These are phyloP conservation scores for Ciconia stormi DNA, from an alignment of 2,113 vertebrate genomes.

Conservation along the genomic window DNA sequence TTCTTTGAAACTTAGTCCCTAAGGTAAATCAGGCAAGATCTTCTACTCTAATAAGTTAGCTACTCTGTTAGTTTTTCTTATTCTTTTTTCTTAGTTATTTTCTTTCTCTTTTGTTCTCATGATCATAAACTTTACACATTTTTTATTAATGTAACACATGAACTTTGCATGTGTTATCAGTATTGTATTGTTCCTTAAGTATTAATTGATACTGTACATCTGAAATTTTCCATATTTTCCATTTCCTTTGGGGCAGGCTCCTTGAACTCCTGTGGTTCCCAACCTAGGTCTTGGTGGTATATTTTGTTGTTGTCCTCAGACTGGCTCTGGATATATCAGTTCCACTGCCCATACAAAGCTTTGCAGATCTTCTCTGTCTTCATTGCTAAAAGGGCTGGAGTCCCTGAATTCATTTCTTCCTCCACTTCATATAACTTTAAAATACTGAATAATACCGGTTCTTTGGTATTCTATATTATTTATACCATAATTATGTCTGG, in stretches of 20 bases:
- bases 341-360: neutral
- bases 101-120: neutral
- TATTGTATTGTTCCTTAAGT: neutral
- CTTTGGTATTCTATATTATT: neutral
- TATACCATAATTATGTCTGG: neutral
- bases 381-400: neutral
- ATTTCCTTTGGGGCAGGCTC: neutral
- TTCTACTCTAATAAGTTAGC: neutral
- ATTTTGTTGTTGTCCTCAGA: neutral
- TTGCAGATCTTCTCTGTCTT: neutral
- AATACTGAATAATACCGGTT: neutral
- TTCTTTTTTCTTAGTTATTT: neutral
- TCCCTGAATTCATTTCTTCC: neutral
- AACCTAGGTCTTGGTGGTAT: neutral
- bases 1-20: neutral
- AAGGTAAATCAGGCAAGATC: neutral
- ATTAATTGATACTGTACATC: neutral
- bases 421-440: neutral
- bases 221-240: neutral
- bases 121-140: neutral
- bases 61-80: neutral
- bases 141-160: neutral
- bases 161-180: neutral
- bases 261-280: neutral
- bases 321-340: neutral